Evolutionary conservation across 2,888 invertebrate species (phyloP), one percentile per base, ranked within the genome.

Genomic region (Dolomedes plantarius): DNA sequence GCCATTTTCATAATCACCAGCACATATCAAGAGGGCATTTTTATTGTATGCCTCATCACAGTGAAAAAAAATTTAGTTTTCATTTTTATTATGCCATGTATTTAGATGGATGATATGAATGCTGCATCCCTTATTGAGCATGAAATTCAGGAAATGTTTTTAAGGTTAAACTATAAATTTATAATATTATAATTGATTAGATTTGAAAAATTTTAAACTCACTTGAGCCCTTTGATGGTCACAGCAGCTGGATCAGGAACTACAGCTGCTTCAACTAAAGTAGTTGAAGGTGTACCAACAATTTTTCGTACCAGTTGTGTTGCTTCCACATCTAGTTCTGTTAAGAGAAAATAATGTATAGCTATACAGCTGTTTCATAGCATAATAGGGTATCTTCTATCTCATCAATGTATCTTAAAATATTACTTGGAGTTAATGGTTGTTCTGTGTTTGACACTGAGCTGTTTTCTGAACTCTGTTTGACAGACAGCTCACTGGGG

Each of bases 251-350:
- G 82, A 76, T 87, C 77, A n/a, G 87, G 76, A 32, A 80, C 19
- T 13, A 74, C 77, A 3, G 79, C 83, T 1, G 87, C 87, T 72
- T 87, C 87, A 9, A 87, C 83, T 7, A 87, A 67, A 0, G 83
- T 75, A 9, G 75, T 75, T 19, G 83, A 80, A 13, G 79, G 75
- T 32, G 46, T 71, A 13, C 87, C 87, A 19, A 85, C 81, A 46
- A 87, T 79, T 50, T 85, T 87, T 6, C 87, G 46, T 19, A 87
- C 87, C 39, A 87, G 19, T 62, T 87, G 81, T 3, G 87, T 87
- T 1, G 87, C 87, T 39, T 83, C 87, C 28, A 81, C n/a, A 46
- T 87, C 87, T 69, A 87, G 31, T 50, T 87, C 87, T 87, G 23
- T 69, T 46, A 68, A n/a, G 31, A 5, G 6, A 0, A 29, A 62